phyloP scores from a whole-genome alignment of 2,888 invertebrate genomes.

The Agrilus mali region DNA sequence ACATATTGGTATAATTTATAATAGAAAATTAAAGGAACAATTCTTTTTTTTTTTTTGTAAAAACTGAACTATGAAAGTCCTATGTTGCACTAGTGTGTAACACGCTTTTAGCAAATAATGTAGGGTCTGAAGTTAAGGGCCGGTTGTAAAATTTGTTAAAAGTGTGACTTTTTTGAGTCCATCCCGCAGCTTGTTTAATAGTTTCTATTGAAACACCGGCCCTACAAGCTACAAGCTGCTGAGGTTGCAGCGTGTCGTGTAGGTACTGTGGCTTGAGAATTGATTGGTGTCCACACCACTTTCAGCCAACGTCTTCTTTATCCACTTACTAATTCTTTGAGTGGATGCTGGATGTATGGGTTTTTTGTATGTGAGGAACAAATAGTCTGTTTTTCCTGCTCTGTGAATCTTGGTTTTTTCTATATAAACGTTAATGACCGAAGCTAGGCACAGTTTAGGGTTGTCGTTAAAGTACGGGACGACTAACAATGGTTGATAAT shows the following conservation, averaged over 20 bases:
- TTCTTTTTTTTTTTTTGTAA: no score
- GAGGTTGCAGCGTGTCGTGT: conserved; percentile 1
- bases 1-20: no score
- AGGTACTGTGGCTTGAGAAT: conserved; percentile 16
- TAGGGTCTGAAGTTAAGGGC: conserved; percentile 1
- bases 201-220: conserved; percentile 14
- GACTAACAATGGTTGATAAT: conserved; percentile 7
- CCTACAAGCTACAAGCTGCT: conserved; percentile 11
- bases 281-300: conserved; percentile 13
- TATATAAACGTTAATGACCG: conserved; percentile 7
- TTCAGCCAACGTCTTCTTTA: conserved; percentile 9
- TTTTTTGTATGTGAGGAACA: conserved; percentile 13
- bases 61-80: no score
- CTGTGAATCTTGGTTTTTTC: conserved; percentile 4
- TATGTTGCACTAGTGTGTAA: no score
- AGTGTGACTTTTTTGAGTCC: conserved; percentile 10
- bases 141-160: conserved; percentile 17
- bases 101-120: neutral
- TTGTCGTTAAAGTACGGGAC: conserved; percentile 10
- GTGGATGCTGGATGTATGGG: conserved; percentile 10
- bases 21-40: no score
- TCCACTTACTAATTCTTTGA: conserved; percentile 16
- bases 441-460: conserved; percentile 9
- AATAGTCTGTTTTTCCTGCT: conserved; percentile 1
- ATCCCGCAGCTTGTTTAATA: conserved; percentile 14